These are phyloP conservation scores for Anthopleura xanthogrammica DNA, from an alignment of 92 coral and sea anemone species.

Conservation along the genomic window DNA sequence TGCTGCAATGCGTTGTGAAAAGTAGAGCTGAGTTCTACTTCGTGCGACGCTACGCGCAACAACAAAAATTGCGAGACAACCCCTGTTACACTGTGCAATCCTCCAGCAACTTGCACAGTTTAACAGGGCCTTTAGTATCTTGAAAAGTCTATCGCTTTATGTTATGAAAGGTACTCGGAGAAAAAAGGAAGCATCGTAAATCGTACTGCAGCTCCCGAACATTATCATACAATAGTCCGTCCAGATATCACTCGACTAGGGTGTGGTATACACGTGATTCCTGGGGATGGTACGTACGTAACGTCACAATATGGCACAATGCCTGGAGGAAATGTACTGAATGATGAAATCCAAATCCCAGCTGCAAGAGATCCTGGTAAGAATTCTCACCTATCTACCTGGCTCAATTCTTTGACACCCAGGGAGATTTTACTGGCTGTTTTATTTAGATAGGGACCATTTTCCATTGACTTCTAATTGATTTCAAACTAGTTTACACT, in stretches of 20 bases:
- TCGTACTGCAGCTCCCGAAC: background rate
- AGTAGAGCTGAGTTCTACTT: too few relatives aligned
- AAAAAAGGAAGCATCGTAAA: constrained; percentile 1
- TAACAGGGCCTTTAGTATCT: background rate
- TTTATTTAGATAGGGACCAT: too few relatives aligned
- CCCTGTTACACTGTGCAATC: too few relatives aligned
- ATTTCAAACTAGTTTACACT: too few relatives aligned
- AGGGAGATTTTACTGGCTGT: too few relatives aligned
- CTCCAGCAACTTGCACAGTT: too few relatives aligned
- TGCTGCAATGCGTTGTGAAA: too few relatives aligned
- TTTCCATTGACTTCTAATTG: too few relatives aligned
- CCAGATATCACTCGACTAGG: constrained; percentile 23
- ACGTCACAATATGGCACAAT: constrained; percentile 19
- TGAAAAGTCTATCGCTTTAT: background rate
- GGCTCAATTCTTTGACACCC: too few relatives aligned
- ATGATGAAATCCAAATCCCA: background rate
- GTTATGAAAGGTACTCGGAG: constrained; percentile 17
- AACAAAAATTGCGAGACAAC: too few relatives aligned
- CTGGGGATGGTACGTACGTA: constrained; percentile 27
- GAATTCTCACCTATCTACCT: too few relatives aligned
- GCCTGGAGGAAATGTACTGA: background rate
- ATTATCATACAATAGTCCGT: constrained; percentile 11
- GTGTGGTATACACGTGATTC: constrained; percentile 37
- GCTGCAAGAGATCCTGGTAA: background rate
- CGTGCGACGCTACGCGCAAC: too few relatives aligned